Evolutionary conservation across 1,140 invertebrate species (phyloP), one percentile per base, ranked within the genome.

Genomic region (Drosophila pseudoananassae): DNA sequence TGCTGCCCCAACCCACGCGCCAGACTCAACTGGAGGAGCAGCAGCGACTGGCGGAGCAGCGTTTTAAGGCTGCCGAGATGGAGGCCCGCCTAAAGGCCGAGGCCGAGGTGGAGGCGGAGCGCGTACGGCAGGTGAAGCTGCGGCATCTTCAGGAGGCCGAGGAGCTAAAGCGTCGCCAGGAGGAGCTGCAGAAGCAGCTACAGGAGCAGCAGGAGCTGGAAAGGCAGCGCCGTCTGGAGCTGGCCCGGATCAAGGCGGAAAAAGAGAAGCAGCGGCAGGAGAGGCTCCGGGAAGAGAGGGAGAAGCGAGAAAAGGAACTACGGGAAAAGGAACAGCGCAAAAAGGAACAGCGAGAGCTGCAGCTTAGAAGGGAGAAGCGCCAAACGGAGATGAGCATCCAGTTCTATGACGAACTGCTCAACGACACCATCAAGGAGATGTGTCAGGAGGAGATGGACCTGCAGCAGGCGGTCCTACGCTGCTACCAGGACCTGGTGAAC

Each of bases 401-500:
- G 14, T 23, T 92, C 3, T 57, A 73, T 1, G 14, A 54, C 0
- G 27, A 72, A 1, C 12, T 75, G 12, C 14, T 88, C 4, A 10
- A 54, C 0, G 23, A 56, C 8, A 15, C 29, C 3, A n/a, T 90
- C 1, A 0, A 17, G 0, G 36, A 68, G 0, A 45, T 91, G 0
- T 80, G 79, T 4, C 0, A 4, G 0, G 4, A 56, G 4, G 75
- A 91, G 9, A 1, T 45, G 15, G 3, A 3, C 5, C 8, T 66
- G 6, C 71, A 75, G 3, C 27, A 8, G 6, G 2, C 6, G 0
- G 8, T 33, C 2, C 8, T 25, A 3, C 1, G 8, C 10, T 17
- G 4, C 14, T 73, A 73, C 14, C 65, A 88, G 10, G 60, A 79
- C 12, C 25, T 82, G 27, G 15, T 92, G 9, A 69, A 82, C 17